phyloP scores from a whole-genome alignment of 1,140 invertebrate species.

The Platyscapa corneri region DNA sequence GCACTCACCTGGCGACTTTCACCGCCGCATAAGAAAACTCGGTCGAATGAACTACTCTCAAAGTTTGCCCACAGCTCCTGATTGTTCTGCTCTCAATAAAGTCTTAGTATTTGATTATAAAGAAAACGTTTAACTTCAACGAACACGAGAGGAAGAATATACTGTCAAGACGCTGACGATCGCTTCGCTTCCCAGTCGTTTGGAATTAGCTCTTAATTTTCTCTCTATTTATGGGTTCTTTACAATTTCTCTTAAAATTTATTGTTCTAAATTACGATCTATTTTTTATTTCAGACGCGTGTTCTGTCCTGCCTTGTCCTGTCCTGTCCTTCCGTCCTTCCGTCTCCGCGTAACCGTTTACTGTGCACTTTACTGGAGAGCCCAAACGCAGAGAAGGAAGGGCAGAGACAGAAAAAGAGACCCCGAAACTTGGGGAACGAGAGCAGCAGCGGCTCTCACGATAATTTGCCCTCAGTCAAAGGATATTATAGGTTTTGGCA shows the following conservation, averaged over 20 bases:
- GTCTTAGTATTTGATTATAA: neutral
- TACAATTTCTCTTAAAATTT: neutral
- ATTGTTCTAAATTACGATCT: neutral
- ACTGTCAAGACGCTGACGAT: neutral
- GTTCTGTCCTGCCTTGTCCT: neutral
- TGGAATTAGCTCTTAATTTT: neutral
- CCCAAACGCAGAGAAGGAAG: slow-evolving; percentile 10
- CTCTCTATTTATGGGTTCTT: neutral
- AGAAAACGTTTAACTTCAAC: neutral
- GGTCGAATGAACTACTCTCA: neutral
- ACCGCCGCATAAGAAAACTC: slow-evolving; percentile 43
- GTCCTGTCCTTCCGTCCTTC: slow-evolving; percentile 20
- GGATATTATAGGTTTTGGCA: neutral
- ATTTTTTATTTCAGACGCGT: neutral
- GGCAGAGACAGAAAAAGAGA: slow-evolving; percentile 16
- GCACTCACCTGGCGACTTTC: slow-evolving; percentile 47
- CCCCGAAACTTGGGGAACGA: neutral
- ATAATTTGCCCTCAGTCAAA: neutral
- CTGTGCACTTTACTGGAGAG: slow-evolving; percentile 10
- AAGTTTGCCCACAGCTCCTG: neutral
- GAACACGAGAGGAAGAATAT: neutral
- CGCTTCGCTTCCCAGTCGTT: neutral
- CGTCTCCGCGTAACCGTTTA: slow-evolving; percentile 27
- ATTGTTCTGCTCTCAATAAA: neutral
- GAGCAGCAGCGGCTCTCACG: slow-evolving; percentile 26